Evolutionary conservation across 2,797 vertebrate genomes (phyloP), one percentile per base, ranked within the genome.

Genomic region (Parambassis ranga): DNA sequence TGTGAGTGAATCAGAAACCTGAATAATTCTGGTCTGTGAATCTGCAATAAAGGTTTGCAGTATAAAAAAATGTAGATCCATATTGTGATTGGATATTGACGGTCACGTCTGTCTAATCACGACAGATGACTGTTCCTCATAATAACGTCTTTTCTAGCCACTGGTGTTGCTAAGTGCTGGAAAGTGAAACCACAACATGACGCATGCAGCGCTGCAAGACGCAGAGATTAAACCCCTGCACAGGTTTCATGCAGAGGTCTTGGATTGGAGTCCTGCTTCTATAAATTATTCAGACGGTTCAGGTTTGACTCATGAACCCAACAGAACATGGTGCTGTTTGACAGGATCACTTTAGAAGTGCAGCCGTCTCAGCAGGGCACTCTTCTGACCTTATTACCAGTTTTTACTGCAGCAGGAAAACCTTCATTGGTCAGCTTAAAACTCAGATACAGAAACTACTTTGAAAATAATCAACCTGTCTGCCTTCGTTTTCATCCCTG

Each of bases 271-370:
- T 58, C 22, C 14, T 15, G 51, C 38, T 20, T 11, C 27, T 1
- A 30, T 73, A 58, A 55, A 71, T 68, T 36, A 79, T 82, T 79
- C 27, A 76, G 41, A 50, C 50, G 16, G 57, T 65, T 76, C 37
- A 64, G 70, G 64, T 59, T 27, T 56, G 50, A 47, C 35, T 62
- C 23, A 28, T 59, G 37, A 79, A 62, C 56, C 23, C 10, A 22
- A 27, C 10, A 38, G 15, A 14, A 8, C 22, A 18, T 2, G 8
- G 26, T 1, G 24, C 16, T 22, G 30, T 41, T 57, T 24, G 38
- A 46, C 18, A 26, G 41, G 42, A 36, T 58, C 14, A 13, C 38
- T 33, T 30, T 18, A 14, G 37, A 60, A 44, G 10, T 19, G 20
- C 14, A 26, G 5, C 2, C 31, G 7, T 61, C 27, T 10, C 27